phyloP scores from a whole-genome alignment of 1,140 invertebrate species.

The Atta cephalotes region DNA sequence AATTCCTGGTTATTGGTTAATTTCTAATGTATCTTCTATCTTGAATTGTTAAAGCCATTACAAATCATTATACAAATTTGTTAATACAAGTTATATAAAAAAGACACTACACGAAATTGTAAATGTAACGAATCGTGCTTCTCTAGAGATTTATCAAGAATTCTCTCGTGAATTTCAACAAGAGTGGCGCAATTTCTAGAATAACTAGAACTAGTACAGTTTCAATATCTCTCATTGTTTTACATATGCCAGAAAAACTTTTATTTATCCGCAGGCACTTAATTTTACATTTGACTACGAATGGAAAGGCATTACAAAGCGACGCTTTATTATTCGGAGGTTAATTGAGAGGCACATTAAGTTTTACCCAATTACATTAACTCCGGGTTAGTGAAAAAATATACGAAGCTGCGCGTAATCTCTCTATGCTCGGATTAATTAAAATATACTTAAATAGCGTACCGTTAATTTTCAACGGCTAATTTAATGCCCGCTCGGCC shows the following conservation, averaged over 20 bases:
- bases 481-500: conserved; percentile 67
- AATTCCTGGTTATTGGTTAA: too few relatives aligned
- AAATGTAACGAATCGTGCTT: background rate
- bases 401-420: conserved; percentile 50
- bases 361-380: conserved; percentile 58
- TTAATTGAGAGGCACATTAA: conserved; percentile 70
- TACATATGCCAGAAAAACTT: background rate
- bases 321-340: conserved; percentile 63
- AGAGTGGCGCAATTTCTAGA: background rate
- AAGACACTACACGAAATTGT: background rate
- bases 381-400: conserved; percentile 61
- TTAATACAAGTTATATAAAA: background rate
- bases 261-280: conserved; percentile 47
- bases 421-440: conserved; percentile 70
- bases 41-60: background rate
- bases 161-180: conserved; percentile 32
- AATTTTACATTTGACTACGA: conserved; percentile 56
- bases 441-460: conserved; percentile 73
- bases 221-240: background rate
- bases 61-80: background rate
- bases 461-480: conserved; percentile 70
- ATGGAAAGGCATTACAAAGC: conserved; percentile 50
- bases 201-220: conserved; percentile 3
- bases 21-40: too few relatives aligned
- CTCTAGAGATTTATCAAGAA: conserved; percentile 62